phyloP scores from a whole-genome alignment of 1,140 invertebrate genomes.

The Pararge aegeria region DNA sequence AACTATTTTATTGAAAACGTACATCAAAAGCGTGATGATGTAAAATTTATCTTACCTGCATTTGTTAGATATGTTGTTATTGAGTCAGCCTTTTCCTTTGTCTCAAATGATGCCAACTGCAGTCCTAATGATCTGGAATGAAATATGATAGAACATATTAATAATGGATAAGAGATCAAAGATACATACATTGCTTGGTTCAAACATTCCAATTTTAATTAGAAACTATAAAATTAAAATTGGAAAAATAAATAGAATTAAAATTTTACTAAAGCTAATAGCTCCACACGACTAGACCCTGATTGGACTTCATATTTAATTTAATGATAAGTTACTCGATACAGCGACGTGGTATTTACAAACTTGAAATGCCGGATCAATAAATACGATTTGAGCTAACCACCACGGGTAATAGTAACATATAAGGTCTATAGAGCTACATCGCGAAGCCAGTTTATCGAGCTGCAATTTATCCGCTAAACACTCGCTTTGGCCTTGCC shows the following conservation, averaged over 20 bases:
- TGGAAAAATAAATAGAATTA: not conserved
- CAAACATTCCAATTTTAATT: too few species aligned
- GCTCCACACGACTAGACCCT: conserved; percentile 11
- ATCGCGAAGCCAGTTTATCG: conserved; percentile 59
- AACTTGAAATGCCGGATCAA: conserved; percentile 44
- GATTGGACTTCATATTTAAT: conserved; percentile 21
- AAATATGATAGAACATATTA: conserved; percentile 9
- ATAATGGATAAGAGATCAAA: not conserved
- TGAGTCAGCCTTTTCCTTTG: conserved; percentile 91
- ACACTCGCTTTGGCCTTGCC: conserved; percentile 56
- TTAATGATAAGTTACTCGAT: conserved; percentile 30
- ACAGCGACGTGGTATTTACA: conserved; percentile 36
- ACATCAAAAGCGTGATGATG: too few species aligned
- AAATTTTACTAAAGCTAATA: not conserved
- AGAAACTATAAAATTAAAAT: not conserved
- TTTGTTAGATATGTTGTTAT: conserved; percentile 90
- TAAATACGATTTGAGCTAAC: conserved; percentile 58
- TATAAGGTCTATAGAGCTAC: conserved; percentile 51
- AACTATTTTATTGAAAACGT: too few species aligned
- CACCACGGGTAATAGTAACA: conserved; percentile 54
- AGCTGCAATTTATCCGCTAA: conserved; percentile 67
- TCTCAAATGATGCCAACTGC: conserved; percentile 91
- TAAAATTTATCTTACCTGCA: conserved; percentile 78
- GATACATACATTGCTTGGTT: too few species aligned
- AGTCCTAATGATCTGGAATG: conserved; percentile 86